Evolutionary conservation across 2,888 invertebrate species (phyloP).

Genomic region (Drosophila kambysellisi): DNA sequence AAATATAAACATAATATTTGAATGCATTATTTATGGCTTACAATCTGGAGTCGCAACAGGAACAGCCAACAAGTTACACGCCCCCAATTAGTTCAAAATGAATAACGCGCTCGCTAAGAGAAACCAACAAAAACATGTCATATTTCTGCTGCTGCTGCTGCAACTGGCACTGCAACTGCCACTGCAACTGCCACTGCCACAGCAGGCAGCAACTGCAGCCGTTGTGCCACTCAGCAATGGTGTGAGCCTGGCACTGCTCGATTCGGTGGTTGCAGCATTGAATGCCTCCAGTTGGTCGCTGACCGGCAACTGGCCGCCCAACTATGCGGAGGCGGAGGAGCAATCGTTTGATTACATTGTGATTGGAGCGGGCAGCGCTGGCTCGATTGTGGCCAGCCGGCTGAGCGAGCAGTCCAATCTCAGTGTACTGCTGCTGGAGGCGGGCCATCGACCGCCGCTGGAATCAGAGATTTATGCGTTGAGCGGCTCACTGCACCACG

Average conservation of each 20-base stretch:
- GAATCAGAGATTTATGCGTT: slow-evolving; percentile 81
- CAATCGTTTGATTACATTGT: slow-evolving; percentile 87
- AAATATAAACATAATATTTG: slow-evolving; percentile 18
- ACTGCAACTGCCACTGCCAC: neutral
- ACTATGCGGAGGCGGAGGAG: neutral
- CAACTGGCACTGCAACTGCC: neutral
- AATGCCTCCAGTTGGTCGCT: slow-evolving; percentile 84
- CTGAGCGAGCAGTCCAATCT: slow-evolving; percentile 90
- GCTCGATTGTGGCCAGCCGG: slow-evolving; percentile 88
- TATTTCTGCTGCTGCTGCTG: neutral
- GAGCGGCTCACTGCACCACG: slow-evolving; percentile 64
- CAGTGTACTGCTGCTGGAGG: slow-evolving; percentile 92
- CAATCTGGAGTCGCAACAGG: neutral
- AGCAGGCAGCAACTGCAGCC: neutral
- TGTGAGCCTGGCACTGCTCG: slow-evolving; percentile 52
- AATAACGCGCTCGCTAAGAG: neutral
- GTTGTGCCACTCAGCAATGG: slow-evolving; percentile 48
- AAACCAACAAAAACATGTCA: neutral
- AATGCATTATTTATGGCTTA: slow-evolving; percentile 1
- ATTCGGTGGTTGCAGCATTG: slow-evolving; percentile 52
- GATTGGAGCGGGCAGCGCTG: slow-evolving; percentile 88
- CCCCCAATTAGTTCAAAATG: slow-evolving; percentile 41
- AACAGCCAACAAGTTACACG: slow-evolving; percentile 1
- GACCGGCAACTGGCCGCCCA: slow-evolving; percentile 86
- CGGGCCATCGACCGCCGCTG: slow-evolving; percentile 88